Evolutionary conservation across 2,797 vertebrate genomes (phyloP).

Genomic region (Cossypha niveicapilla): DNA sequence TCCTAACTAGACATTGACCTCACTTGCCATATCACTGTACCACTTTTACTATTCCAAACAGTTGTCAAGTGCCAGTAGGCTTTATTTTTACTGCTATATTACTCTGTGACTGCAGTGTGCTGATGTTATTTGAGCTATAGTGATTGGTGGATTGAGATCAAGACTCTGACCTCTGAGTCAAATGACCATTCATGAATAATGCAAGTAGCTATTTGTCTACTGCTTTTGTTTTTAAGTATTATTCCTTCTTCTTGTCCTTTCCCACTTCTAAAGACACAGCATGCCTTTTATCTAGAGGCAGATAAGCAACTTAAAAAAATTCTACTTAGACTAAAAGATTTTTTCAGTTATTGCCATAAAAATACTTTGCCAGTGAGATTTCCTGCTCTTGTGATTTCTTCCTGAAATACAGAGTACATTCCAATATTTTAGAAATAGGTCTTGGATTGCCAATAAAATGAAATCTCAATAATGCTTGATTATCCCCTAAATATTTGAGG

Average conservation of each 20-base stretch:
- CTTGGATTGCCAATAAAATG: constrained; percentile 8
- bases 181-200: background rate
- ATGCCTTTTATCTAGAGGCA: background rate
- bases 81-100: background rate
- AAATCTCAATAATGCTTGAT: constrained; percentile 5
- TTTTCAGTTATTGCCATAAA: background rate
- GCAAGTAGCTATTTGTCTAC: background rate
- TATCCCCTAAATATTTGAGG: background rate
- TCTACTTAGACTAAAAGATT: background rate
- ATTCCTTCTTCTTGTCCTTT: background rate
- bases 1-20: background rate
- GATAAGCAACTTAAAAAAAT: background rate
- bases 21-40: background rate
- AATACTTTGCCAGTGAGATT: background rate
- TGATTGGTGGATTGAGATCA: background rate
- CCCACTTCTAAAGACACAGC: background rate
- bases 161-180: background rate
- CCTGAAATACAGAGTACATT: background rate
- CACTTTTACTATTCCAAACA: background rate
- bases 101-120: background rate
- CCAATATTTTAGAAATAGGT: background rate
- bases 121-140: background rate
- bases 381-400: background rate
- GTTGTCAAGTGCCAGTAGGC: background rate
- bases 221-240: background rate